A percentile compares a stretch with the other conserved stretches of the same genome.
Conservation (phyloP, 2,797 vertebrate genomes). For the Arremon aurantiirostris region DNA sequence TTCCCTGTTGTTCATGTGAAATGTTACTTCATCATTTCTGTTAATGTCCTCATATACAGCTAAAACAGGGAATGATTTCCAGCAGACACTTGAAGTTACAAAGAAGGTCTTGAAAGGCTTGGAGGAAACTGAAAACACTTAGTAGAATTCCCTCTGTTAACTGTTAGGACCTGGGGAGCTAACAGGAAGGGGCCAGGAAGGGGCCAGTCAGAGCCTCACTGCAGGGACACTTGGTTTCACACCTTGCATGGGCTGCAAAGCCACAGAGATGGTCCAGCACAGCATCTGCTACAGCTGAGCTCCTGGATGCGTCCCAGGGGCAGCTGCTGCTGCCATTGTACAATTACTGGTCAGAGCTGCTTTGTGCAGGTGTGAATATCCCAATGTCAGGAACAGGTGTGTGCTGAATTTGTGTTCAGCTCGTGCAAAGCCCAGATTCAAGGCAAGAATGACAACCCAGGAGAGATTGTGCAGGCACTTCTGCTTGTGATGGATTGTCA, state of each 20-base stretch:
- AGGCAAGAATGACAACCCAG: neutral
- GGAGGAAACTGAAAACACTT: neutral
- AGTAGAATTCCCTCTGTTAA: neutral
- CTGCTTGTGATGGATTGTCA: neutral
- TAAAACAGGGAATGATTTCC: neutral
- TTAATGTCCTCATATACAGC: neutral
- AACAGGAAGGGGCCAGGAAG: neutral
- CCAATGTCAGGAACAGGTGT: neutral
- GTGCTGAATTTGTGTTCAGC: neutral
- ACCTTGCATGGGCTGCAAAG: neutral
- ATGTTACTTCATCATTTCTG: neutral
- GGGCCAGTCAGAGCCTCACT: neutral
- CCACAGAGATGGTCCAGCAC: neutral
- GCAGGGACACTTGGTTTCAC: neutral
- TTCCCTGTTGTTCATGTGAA: neutral
- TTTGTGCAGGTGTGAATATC: neutral
- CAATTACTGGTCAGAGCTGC: neutral
- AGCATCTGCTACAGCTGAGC: neutral
- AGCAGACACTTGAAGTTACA: neutral
- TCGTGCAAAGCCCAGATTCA: neutral
- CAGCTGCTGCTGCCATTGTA: neutral
- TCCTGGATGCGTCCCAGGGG: neutral
- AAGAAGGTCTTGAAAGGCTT: neutral
- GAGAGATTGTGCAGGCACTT: neutral
- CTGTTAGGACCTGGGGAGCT: neutral